These are phyloP conservation scores for Eilema depressum DNA, from an alignment of 2,888 invertebrate species.

Conservation along the genomic window DNA sequence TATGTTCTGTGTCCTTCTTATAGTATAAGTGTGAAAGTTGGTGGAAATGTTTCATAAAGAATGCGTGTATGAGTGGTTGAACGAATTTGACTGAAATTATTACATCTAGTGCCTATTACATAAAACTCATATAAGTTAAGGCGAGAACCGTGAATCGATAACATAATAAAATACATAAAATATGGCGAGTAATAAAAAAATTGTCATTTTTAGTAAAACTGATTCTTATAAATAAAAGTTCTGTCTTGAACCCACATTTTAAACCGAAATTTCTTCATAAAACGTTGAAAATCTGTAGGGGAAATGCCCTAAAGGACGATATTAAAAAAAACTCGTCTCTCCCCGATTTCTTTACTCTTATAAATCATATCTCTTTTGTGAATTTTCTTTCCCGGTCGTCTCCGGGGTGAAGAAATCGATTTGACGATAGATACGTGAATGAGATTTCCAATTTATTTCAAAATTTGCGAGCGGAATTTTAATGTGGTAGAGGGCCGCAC, in stretches of 20 bases:
- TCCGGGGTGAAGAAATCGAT: conserved; percentile 72
- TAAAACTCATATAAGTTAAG: too few relatives aligned
- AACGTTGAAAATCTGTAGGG: conserved; percentile 52
- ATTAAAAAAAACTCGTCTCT: conserved; percentile 54
- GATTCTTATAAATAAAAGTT: background rate
- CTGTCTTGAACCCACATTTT: background rate
- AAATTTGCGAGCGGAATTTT: conserved; percentile 72
- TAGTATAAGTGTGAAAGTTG: too few relatives aligned
- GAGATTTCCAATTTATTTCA: conserved; percentile 71
- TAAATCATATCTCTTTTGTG: conserved; percentile 63
- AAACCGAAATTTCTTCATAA: conserved; percentile 49
- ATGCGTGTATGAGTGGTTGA: too few relatives aligned
- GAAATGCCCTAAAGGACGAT: conserved; percentile 60
- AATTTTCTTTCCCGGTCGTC: conserved; percentile 60
- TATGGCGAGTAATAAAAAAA: background rate
- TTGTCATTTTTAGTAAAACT: background rate
- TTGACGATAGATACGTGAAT: conserved; percentile 70
- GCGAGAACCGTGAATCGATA: too few relatives aligned
- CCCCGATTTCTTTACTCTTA: conserved; percentile 56
- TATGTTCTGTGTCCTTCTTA: background rate
- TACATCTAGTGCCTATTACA: too few relatives aligned
- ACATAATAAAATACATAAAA: too few relatives aligned
- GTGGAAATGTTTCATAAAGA: too few relatives aligned
- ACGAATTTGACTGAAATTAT: too few relatives aligned
- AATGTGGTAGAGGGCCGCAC: conserved; percentile 53